phyloP scores from a whole-genome alignment of 2,797 vertebrate genomes.

The Notoglanidium macrostoma region DNA sequence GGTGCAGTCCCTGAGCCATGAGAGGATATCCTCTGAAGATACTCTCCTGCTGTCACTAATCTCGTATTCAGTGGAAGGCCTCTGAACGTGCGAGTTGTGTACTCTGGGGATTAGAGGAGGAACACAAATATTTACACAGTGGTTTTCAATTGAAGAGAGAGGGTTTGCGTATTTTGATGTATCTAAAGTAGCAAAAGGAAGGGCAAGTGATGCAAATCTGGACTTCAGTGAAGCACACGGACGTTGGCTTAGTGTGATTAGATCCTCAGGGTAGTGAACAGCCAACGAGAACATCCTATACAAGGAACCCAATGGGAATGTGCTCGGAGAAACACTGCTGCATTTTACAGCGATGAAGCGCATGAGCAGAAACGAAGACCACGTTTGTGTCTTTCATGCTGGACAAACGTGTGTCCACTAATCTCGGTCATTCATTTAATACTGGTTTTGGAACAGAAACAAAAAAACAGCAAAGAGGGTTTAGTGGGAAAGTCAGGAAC shows the following conservation, averaged over 20 bases:
- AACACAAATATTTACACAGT: constrained; percentile 45
- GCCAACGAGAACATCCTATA: neutral
- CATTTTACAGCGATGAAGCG: neutral
- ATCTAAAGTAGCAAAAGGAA: constrained; percentile 22
- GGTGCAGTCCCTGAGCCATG: constrained; percentile 4
- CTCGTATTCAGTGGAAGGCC: constrained; percentile 34
- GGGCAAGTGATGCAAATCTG: constrained; percentile 38
- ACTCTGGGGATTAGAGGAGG: constrained; percentile 42
- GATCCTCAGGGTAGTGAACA: neutral
- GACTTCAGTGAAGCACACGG: neutral
- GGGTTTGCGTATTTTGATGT: constrained; percentile 15
- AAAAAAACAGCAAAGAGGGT: neutral
- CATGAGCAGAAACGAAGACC: neutral
- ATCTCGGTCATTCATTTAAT: neutral
- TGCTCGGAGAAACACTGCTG: neutral
- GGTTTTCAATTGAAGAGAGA: constrained; percentile 19
- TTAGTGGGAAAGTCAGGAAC: neutral
- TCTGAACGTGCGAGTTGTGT: constrained; percentile 27
- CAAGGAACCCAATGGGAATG: neutral
- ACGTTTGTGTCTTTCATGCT: neutral
- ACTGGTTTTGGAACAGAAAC: neutral
- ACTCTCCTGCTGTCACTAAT: constrained; percentile 33
- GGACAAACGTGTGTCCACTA: neutral
- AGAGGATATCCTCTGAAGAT: constrained; percentile 32
- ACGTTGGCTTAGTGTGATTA: neutral